Conservation (phyloP, 1,140 invertebrate genomes). For the Coptotermes formosanus region DNA sequence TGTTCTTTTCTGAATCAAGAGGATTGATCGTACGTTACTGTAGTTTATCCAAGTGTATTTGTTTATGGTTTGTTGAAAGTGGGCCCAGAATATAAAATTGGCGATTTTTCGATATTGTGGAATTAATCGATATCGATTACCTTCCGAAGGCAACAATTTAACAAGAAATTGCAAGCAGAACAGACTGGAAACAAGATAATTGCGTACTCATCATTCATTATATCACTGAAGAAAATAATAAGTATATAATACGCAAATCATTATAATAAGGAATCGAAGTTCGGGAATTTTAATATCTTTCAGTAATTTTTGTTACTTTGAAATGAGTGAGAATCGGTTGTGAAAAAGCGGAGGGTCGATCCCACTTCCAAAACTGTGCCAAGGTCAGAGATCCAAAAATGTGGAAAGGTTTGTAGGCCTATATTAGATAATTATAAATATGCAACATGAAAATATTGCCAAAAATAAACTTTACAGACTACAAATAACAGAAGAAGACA, state of each 20-base stretch:
- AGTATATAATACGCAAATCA: background rate
- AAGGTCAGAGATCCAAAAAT: slow-evolving; percentile 22
- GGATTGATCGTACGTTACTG: slow-evolving; percentile 27
- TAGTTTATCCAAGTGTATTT: slow-evolving; percentile 5
- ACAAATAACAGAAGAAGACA: background rate
- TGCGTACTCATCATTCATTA: too few species aligned
- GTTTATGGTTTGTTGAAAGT: slow-evolving; percentile 28
- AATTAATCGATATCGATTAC: too few species aligned
- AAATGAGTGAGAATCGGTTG: slow-evolving; percentile 32
- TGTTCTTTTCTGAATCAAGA: background rate
- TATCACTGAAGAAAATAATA: background rate
- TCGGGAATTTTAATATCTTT: slow-evolving; percentile 12
- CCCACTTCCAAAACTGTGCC: slow-evolving; percentile 21
- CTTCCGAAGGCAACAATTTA: too few species aligned
- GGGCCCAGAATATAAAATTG: slow-evolving; percentile 4
- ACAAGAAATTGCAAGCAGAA: too few species aligned
- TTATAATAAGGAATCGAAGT: background rate
- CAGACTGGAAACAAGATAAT: too few species aligned
- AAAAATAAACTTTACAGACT: slow-evolving; percentile 29
- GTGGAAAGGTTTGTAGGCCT: slow-evolving; percentile 32
- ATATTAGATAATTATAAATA: slow-evolving; percentile 34
- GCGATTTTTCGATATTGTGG: too few species aligned
- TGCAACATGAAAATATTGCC: slow-evolving; percentile 17
- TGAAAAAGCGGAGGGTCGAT: slow-evolving; percentile 23
- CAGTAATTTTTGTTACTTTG: slow-evolving; percentile 28